These are phyloP conservation scores for Muntiacus muntjak DNA, from an alignment of 2,113 vertebrate species.

Conservation along the genomic window DNA sequence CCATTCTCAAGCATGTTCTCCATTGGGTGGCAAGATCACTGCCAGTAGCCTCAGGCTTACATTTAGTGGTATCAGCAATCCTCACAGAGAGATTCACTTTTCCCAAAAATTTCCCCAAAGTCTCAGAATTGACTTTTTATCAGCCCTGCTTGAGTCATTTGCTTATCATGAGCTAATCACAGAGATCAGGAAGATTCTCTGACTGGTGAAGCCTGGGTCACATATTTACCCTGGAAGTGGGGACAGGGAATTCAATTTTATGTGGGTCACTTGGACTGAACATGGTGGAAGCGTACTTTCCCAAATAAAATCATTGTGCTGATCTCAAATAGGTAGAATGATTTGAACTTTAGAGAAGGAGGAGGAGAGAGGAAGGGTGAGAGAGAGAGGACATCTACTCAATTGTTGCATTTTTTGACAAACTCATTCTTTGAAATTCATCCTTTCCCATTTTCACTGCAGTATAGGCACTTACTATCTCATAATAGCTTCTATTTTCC, in stretches of 20 bases:
- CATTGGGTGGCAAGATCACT: background rate
- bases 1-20: background rate
- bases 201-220: background rate
- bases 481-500: background rate
- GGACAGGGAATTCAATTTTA: background rate
- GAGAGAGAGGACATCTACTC: background rate
- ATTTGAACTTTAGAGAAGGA: background rate
- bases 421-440: background rate
- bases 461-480: background rate
- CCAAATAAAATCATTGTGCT: background rate
- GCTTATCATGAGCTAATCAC: background rate
- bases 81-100: background rate
- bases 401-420: background rate
- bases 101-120: background rate
- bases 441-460: background rate
- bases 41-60: background rate
- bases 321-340: background rate
- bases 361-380: fast-evolving
- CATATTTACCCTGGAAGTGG: background rate
- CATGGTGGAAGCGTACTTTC: background rate
- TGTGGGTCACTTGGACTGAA: background rate
- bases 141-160: background rate
- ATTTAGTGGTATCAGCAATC: background rate
- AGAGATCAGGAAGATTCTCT: background rate
- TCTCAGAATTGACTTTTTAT: background rate